Evolutionary conservation across 2,797 vertebrate species (phyloP), one percentile per base, ranked within the genome.

Genomic region (Peromyscus melanophrys): DNA sequence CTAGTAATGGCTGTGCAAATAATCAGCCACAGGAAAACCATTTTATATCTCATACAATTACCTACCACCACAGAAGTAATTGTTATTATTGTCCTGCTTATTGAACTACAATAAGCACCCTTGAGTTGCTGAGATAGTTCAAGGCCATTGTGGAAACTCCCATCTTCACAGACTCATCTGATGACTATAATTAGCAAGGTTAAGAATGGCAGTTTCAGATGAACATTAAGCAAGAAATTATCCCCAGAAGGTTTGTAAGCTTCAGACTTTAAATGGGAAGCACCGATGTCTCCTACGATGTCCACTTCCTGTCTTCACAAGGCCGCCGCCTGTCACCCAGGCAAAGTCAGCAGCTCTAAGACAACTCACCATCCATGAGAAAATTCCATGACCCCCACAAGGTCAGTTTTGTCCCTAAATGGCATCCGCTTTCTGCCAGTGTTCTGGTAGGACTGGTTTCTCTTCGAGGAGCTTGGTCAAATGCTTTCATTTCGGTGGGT

Each of bases 61-160:
- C 34, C 96, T 73, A 82, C 75, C 92, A 93, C 84, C 92, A 92
- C 75, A 96, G 71, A 97, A 67, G 85, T 97, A 97, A 96, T 97
- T 91, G 96, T 95, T 95, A 97, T 96, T 78, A 96, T 1, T 96
- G 90, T 97, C 55, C 63, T 91, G 76, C 83, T 95, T 96, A 82
- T 55, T 97, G 91, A 97, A 97, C 71, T 95, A 97, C 94, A 93
- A 11, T 92, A 97, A 96, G 91, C 98, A 97, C 89, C 96, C 92
- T 67, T 96, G 94, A 98, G 97, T 76, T 80, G 84, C 90, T 92
- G 43, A 17, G 61, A 83, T 43, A 96, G 77, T 97, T 90, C 61
- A 92, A 92, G 29, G 91, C 37, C 89, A 2, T n/a, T 73, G 90
- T 95, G 95, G 49, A 65, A 76, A 77, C 83, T 91, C 46, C 77